Conservation (phyloP, 2,797 vertebrate genomes). For the Tarsius wallacei region DNA sequence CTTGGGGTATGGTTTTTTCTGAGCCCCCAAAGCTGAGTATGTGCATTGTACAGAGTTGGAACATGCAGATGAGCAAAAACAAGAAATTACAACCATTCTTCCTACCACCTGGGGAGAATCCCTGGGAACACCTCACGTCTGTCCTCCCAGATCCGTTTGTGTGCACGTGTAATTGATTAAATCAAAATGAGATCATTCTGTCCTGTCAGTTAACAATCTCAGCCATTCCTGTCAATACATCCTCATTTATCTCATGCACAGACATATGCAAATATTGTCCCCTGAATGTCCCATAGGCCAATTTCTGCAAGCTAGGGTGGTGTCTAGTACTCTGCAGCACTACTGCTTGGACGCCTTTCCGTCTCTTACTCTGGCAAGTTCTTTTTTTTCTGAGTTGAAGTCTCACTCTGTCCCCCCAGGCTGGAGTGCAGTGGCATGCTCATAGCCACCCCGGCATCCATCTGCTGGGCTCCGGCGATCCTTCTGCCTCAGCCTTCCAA, state of each 20-base stretch:
- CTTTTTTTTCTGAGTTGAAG: neutral
- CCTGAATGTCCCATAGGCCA: neutral
- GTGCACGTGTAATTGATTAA: neutral
- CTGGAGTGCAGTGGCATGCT: no score
- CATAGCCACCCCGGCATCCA: no score
- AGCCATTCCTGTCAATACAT: neutral
- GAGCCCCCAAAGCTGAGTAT: neutral
- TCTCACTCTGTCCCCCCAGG: no score
- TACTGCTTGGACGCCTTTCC: neutral
- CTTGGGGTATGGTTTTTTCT: neutral
- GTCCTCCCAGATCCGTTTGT: neutral
- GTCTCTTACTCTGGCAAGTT: neutral
- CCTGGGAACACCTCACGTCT: neutral
- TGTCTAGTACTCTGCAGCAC: neutral
- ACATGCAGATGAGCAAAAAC: neutral
- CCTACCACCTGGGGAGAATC: neutral
- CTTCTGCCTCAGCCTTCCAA: no score
- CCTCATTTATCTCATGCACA: neutral
- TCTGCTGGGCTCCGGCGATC: no score
- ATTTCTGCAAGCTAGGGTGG: accelerated
- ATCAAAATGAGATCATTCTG: neutral
- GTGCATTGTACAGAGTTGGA: neutral
- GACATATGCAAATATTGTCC: neutral
- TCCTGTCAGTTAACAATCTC: neutral
- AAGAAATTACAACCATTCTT: neutral